Evolutionary conservation across 2,888 invertebrate species (phyloP), one percentile per base, ranked within the genome.

Genomic region (Pocota personata): DNA sequence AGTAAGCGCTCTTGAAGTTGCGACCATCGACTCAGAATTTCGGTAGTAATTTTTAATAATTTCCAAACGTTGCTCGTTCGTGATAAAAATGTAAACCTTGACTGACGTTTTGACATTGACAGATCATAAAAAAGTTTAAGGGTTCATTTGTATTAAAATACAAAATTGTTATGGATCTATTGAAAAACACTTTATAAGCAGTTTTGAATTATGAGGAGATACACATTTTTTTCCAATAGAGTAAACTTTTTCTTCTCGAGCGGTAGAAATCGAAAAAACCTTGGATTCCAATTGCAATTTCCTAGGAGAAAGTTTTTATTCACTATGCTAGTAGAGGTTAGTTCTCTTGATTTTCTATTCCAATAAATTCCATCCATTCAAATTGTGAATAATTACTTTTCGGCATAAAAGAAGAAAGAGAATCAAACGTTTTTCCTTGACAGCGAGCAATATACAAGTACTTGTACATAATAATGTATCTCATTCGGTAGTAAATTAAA

Each of bases 291-390:
- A 55, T 69, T 57, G 30, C 43, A 32, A 14, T 67, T 67, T 52
- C 37, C 27, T 24, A 4, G 12, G 19, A 19, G 7, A 67, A 73
- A 73, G 21, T 80, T 73, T 60, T 19, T 35, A 35, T 37, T 55
- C 55, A 43, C 37, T 37, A 30, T 75, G 14, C 43, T 27, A 32
- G 8, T 2, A 37, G 12, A n/a, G 32, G 19, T 40, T 60, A 52
- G 21, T 62, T 57, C 50, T 71, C 77, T 77, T 77, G 77, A 82
- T 77, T 82, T 82, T 82, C 77, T 77, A 72, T 82, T 66, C 52
- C 71, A 82, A 72, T 71, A 77, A 77, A 32, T 82, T 58, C 82
- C 48, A 82, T 60, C 58, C 50, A 72, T 72, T 55, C 64, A 72
- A 30, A 57, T 55, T 50, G 24, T 57, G 62, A 82, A 75, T 82